Conservation (phyloP, 2,888 invertebrate species). For the Conchocele bisecta region DNA sequence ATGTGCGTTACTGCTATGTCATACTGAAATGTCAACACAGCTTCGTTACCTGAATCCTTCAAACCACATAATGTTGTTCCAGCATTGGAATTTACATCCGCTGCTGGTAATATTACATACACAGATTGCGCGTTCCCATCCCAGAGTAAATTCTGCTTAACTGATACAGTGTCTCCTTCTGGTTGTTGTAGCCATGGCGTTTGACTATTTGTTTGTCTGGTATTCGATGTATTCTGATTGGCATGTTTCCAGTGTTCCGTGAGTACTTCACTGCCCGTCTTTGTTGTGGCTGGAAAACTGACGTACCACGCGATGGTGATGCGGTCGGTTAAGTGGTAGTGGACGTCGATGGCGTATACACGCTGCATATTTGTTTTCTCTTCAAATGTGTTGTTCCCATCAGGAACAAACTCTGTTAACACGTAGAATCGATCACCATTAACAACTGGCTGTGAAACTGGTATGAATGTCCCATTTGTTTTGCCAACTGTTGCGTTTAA, state of each 20-base stretch:
- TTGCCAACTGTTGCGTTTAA: slow-evolving; percentile 8
- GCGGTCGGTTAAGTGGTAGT: neutral
- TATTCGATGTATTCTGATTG: neutral
- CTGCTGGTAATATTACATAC: slow-evolving; percentile 23
- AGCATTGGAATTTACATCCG: neutral
- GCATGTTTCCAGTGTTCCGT: neutral
- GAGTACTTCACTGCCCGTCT: no score
- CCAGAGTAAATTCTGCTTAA: slow-evolving; percentile 24
- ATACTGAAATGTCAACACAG: slow-evolving; percentile 8
- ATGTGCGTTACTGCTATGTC: slow-evolving; percentile 17
- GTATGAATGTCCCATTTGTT: slow-evolving; percentile 23
- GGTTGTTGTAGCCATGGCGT: no score
- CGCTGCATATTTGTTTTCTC: neutral
- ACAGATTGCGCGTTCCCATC: slow-evolving; percentile 12
- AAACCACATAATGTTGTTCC: slow-evolving; percentile 27
- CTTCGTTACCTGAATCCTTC: slow-evolving; percentile 16
- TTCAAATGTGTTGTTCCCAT: neutral
- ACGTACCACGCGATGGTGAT: slow-evolving; percentile 18
- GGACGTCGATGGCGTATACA: slow-evolving; percentile 18
- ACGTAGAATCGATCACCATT: slow-evolving; percentile 22
- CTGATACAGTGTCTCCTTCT: neutral
- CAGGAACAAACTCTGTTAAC: slow-evolving; percentile 23
- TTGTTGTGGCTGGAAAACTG: slow-evolving; percentile 11
- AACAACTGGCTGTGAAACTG: slow-evolving; percentile 26
- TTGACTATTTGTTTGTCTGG: no score